phyloP scores from a whole-genome alignment of 2,888 invertebrate species.

The Eristalinus sepulchralis region DNA sequence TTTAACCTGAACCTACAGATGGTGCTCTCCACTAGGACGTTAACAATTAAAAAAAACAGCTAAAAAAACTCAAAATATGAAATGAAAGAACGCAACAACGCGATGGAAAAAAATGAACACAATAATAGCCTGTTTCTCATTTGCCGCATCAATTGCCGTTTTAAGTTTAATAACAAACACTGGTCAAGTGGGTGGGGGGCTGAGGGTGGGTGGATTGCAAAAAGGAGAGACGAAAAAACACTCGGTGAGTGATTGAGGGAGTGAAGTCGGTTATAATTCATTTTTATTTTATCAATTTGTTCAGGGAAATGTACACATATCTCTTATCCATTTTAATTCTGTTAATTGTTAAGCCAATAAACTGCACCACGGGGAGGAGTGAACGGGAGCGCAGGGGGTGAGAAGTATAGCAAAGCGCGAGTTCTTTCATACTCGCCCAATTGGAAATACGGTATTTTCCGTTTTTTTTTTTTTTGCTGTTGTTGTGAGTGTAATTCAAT shows the following conservation, averaged over 20 bases:
- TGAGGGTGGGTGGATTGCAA: neutral
- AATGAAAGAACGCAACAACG: neutral
- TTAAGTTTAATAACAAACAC: slow-evolving; percentile 45
- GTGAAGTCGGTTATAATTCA: slow-evolving; percentile 11
- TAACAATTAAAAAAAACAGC: slow-evolving; percentile 10
- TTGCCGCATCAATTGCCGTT: slow-evolving; percentile 50
- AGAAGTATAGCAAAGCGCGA: neutral
- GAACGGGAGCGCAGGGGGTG: neutral
- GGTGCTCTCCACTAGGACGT: slow-evolving; percentile 25
- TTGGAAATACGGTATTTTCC: slow-evolving; percentile 24
- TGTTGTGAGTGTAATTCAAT: slow-evolving; percentile 42
- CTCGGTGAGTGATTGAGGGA: neutral
- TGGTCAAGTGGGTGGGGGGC: neutral
- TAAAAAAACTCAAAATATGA: slow-evolving; percentile 28
- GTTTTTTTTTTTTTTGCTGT: neutral
- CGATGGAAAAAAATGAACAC: neutral
- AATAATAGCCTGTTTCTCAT: slow-evolving; percentile 32
- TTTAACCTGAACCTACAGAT: slow-evolving; percentile 51
- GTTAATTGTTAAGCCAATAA: slow-evolving; percentile 68
- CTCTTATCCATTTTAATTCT: slow-evolving; percentile 57
- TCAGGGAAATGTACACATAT: slow-evolving; percentile 23
- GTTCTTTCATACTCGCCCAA: neutral
- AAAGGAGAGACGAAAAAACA: neutral
- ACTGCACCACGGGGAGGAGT: slow-evolving; percentile 4
- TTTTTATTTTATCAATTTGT: slow-evolving; percentile 49